phyloP scores from a whole-genome alignment of 2,888 invertebrate species.

The Pterostichus madidus region DNA sequence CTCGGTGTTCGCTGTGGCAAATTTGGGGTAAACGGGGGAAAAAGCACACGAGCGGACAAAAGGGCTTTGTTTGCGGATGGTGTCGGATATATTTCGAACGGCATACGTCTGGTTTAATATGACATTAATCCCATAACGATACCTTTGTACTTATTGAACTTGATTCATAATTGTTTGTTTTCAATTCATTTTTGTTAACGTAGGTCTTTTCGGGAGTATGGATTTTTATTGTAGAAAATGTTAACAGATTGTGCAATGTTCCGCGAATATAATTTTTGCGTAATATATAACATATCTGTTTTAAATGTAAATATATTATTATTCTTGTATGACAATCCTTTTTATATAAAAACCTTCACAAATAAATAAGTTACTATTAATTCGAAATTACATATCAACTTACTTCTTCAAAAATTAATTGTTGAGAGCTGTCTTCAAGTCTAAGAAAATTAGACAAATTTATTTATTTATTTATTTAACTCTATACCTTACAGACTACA shows the following conservation, averaged over 20 bases:
- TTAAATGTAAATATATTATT: too few relatives aligned
- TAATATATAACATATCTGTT: too few relatives aligned
- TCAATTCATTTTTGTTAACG: constrained; percentile 4
- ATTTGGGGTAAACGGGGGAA: constrained; percentile 61
- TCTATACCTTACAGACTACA: too few relatives aligned
- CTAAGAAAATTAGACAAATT: too few relatives aligned
- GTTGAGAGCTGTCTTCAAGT: too few relatives aligned
- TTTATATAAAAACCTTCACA: too few relatives aligned
- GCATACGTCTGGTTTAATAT: constrained; percentile 58
- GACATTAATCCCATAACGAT: constrained; percentile 63
- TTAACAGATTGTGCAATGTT: not conserved
- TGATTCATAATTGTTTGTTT: constrained; percentile 27
- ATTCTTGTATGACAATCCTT: too few relatives aligned
- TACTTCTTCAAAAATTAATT: too few relatives aligned
- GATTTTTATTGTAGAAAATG: constrained; percentile 1
- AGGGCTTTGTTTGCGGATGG: constrained; percentile 33
- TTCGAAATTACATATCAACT: too few relatives aligned
- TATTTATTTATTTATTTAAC: too few relatives aligned
- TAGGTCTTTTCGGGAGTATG: constrained; percentile 14
- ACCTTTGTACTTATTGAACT: constrained; percentile 41
- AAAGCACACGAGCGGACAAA: constrained; percentile 56
- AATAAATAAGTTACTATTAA: too few relatives aligned
- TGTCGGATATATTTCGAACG: constrained; percentile 14
- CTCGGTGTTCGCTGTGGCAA: constrained; percentile 39
- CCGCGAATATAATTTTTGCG: not conserved